Evolutionary conservation across 2,888 invertebrate genomes (phyloP), one percentile per base, ranked within the genome.

Genomic region (Hypomecis punctinalis): DNA sequence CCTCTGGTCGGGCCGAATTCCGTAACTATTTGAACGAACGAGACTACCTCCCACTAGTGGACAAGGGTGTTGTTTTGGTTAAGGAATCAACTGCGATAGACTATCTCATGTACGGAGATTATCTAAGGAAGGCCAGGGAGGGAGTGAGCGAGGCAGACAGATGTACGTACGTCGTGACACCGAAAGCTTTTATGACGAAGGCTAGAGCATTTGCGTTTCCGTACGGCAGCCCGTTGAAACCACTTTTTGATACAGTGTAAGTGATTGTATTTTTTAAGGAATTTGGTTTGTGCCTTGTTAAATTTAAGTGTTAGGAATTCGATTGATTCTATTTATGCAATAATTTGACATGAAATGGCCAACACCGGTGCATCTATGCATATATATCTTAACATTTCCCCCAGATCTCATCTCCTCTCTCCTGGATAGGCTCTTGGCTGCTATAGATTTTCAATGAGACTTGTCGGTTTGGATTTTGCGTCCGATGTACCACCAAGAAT

Each of bases 131-230:
- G 79, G 93, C 95, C 0, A 81, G 91, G 37, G 88, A 93, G 69
- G 91, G 90, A 0, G 80, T 94, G 0, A 90, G 91, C 0, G 96
- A 97, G 78, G 89, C 91, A 9, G 85, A 95, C 0, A 93, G 96
- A 57, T 97, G 97, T 78, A 95, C 96, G 0, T 97, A 95, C 79
- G 97, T 97, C 0, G 94, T 96, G 57, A 96, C 96, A 6, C 95
- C 95, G 13, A 94, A 95, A 51, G 87, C 95, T 0, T 95, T 97
- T 70, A 93, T 96, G 77, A 94, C 91, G 45, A 94, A 94, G 70
- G 93, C 94, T 33, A 94, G 97, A 65, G 96, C 96, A 0, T 97
- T 97, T 76, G 96, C 95, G 0, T 97, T 95, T 82, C 95, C 95
- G 0, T 88, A 86, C 5, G 90, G 94, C 11, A 96, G 96, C 57